Evolutionary conservation across 2,113 vertebrate species (phyloP).

Genomic region (Phocoena phocoena): DNA sequence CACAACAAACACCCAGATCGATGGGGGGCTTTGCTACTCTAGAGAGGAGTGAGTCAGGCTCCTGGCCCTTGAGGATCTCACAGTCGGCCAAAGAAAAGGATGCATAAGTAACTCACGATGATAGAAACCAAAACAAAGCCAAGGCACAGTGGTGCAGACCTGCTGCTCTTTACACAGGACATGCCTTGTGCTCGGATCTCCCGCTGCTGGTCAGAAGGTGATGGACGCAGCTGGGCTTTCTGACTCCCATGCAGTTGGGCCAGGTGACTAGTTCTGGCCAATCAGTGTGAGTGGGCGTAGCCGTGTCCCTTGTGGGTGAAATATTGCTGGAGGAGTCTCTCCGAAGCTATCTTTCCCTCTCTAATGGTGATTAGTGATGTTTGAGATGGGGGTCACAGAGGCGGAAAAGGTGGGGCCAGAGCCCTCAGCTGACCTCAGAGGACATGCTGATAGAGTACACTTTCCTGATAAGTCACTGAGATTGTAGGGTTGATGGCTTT

Average conservation of each 20-base stretch:
- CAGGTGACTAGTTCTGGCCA: not conserved
- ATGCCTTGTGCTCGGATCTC: fast-evolving
- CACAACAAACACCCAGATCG: not conserved
- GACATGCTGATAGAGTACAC: fast-evolving
- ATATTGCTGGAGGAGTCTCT: not conserved
- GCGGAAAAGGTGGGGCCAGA: not conserved
- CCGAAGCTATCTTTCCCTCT: not conserved
- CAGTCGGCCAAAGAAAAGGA: not conserved
- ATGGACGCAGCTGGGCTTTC: fast-evolving
- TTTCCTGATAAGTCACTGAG: not conserved
- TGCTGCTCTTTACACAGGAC: fast-evolving
- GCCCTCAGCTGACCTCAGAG: not conserved
- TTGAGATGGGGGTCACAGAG: not conserved
- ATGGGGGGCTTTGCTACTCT: not conserved
- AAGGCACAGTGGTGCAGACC: fast-evolving
- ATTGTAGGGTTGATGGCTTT: not conserved
- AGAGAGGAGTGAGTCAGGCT: not conserved
- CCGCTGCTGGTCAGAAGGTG: fast-evolving
- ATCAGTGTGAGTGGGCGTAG: not conserved
- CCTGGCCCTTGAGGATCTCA: not conserved
- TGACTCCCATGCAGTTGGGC: fast-evolving
- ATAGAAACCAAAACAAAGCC: not conserved
- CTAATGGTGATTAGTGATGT: fast-evolving
- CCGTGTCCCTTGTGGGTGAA: not conserved
- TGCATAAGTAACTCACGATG: fast-evolving